A percentile compares a stretch with the other conserved stretches of the same genome.
phyloP scores from a whole-genome alignment of 2,113 vertebrate species.

The Grantiella picta region DNA sequence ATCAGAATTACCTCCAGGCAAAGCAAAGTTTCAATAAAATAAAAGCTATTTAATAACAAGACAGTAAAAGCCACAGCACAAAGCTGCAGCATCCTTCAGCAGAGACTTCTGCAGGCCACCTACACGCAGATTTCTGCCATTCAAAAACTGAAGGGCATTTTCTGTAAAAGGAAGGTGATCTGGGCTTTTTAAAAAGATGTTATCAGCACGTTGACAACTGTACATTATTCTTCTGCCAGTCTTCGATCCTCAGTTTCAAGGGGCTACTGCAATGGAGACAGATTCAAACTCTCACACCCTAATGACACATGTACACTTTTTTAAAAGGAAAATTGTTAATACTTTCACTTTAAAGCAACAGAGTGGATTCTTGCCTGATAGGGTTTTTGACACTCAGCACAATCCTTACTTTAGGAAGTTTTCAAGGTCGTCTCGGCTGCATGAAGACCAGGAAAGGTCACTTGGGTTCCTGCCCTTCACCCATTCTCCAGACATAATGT shows the following conservation, averaged over 20 bases:
- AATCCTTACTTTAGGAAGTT: slow-evolving; percentile 91
- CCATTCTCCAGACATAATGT: slow-evolving; percentile 99
- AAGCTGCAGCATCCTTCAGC: background rate
- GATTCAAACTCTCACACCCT: background rate
- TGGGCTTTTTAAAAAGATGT: background rate
- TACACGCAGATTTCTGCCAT: background rate
- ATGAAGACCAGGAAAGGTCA: slow-evolving; percentile 95
- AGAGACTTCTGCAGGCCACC: background rate
- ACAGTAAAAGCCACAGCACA: background rate
- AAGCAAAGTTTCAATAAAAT: background rate
- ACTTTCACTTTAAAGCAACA: background rate
- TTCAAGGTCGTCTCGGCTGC: slow-evolving; percentile 91
- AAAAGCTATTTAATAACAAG: background rate
- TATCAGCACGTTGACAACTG: background rate
- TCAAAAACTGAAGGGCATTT: background rate
- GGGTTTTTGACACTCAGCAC: background rate
- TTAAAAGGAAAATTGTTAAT: background rate
- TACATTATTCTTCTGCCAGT: background rate
- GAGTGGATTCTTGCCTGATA: background rate
- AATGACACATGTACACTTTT: background rate
- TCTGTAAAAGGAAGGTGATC: background rate
- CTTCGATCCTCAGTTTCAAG: background rate
- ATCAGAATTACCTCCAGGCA: background rate
- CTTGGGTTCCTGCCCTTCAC: slow-evolving; percentile 96
- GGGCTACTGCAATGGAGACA: background rate